Base-by-base conservation (phyloP, 2,797 vertebrate species). In the Otolemur crassicaudatus region DNA sequence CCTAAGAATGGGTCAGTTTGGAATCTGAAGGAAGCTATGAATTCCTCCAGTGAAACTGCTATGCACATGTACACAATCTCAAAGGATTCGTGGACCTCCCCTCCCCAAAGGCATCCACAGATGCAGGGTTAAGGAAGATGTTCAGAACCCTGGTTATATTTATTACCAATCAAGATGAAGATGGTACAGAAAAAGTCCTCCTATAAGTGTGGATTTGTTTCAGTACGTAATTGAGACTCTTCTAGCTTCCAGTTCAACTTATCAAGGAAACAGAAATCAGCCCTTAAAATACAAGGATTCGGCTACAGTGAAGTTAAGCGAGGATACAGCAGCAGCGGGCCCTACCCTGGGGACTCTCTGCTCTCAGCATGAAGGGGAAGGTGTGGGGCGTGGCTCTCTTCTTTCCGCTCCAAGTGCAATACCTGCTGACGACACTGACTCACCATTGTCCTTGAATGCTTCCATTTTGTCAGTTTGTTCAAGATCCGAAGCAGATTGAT, bases 401-500 rank as follows among this genome's bases (percentile, higher is more conserved):
- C 70, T 75, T 0, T 7, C 20, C 79, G 53, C 65, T 25, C 73
- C 17, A 3, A 10, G 25, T 7, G 10, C 20, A 2, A 3, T 0
- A 1, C 27, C 83, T 49, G 22, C 56, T 31, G 49, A 16, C 67
- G 16, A 23, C 25, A 3, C 0, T 43, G 37, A 89, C 98, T 98
- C 96, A 99, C 99, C 99, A 99, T 99, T 16, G 99, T 99, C 96
- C 99, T 99, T 29, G 99, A 99, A 97, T 99, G 99, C 90, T 99
- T 99, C 99, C 99, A 99, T 97, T 99, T 99, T 53, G 99, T 99
- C 96, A 99, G 99, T 96, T 99, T 99, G 98, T 99, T 99, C 49
- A 99, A 98, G 97, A 99, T 99, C 96, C 99, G 99, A 96, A 99
- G 99, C 72, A 99, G 99, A 98, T 99, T 99, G 14, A 99, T 99